A percentile compares a stretch with the other conserved stretches of the same genome.
Conservation (phyloP, 2,888 invertebrate genomes). For the Hirudinaria manillensis region DNA sequence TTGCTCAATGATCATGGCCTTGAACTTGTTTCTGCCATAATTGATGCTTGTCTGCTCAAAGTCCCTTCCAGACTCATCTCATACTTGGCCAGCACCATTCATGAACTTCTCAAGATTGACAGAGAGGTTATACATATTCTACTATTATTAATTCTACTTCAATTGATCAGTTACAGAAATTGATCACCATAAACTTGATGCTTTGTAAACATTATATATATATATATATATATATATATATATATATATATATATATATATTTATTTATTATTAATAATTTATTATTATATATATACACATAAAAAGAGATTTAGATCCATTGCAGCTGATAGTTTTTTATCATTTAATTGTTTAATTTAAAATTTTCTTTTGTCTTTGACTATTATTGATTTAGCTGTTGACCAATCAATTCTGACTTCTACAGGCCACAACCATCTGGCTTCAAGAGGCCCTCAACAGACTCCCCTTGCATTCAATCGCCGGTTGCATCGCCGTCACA, state of each 20-base stretch:
- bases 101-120: conserved; percentile 26
- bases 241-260: too few relatives aligned
- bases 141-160: too few relatives aligned
- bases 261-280: too few relatives aligned
- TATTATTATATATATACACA: too few relatives aligned
- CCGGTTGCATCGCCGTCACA: conserved; percentile 24
- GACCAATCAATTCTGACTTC: not conserved
- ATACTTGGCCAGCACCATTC: conserved; percentile 14
- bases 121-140: not conserved
- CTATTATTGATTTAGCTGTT: not conserved
- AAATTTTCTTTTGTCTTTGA: not conserved
- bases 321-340: too few relatives aligned
- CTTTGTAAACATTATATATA: too few relatives aligned
- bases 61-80: conserved; percentile 20
- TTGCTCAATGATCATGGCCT: conserved; percentile 15
- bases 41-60: conserved; percentile 27
- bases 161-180: too few relatives aligned
- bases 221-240: too few relatives aligned
- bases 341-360: too few relatives aligned
- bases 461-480: conserved; percentile 23
- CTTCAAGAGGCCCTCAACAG: conserved; percentile 20
- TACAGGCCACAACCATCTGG: conserved; percentile 23
- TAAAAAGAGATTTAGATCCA: too few relatives aligned
- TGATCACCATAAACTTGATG: too few relatives aligned
- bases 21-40: conserved; percentile 4